Evolutionary conservation across 1,140 invertebrate species (phyloP), one percentile per base, ranked within the genome.

Genomic region (Bradysia coprophila): DNA sequence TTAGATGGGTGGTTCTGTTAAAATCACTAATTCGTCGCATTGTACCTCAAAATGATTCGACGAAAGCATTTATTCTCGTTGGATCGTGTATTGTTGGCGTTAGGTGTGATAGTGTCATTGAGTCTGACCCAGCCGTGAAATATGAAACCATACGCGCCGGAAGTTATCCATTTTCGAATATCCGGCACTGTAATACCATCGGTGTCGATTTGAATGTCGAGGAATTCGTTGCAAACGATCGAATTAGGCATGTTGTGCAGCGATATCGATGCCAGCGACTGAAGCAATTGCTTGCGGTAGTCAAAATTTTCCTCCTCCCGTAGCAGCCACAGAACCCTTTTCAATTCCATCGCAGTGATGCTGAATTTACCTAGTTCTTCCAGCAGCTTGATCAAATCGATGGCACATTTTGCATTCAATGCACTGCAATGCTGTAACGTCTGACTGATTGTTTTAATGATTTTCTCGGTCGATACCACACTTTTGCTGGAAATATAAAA

Each of bases 61-160:
- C 39, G 31, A 20, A 21, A 6, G 20, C 16, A 19, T 42, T 42
- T 41, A 31, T 22, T 43, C 22, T 34, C 45, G 18, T 13, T 38
- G 13, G 18, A 19, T 21, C 16, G 46, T n/a, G 10, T 47, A 43
- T 21, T 46, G 42, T 31, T 56, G 47, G 15, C 45, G n/a, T n/a
- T n/a, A n/a, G n/a, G 43, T 24, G 50, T 49, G 21, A 45, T 45
- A 1, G 50, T 23, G 22, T 55, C 50, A 48, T 71, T 67, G 15
- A 77, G 56, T 34, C 69, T 63, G 6, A 76, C 45, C 58, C 74
- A 72, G 21, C 66, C 59, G 48, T 75, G 72, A 46, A 76, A 74
- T 19, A 65, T 66, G 45, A 75, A 74, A 31, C 69, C 70, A 52
- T 69, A 73, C 1, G 67, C 64, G 2, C 57, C 56, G 9, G 71